Evolutionary conservation across 1,140 invertebrate genomes (phyloP).

Genomic region (Diorhabda elongata): DNA sequence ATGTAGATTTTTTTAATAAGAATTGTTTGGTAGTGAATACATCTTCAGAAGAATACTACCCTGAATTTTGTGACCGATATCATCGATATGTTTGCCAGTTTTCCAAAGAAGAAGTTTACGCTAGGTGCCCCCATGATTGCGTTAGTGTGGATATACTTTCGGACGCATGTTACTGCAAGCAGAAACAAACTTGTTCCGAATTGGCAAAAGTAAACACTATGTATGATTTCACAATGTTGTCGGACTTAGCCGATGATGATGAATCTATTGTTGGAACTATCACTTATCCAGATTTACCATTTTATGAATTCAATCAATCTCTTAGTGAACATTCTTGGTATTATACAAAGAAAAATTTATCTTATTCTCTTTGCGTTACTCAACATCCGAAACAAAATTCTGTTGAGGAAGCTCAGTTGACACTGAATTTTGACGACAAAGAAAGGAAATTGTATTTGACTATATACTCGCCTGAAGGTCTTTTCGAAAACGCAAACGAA

Average conservation of each 20-base stretch:
- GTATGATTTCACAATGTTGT: conserved; percentile 16
- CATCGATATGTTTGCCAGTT: conserved; percentile 9
- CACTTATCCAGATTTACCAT: neutral
- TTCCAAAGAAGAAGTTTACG: neutral
- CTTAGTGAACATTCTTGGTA: neutral
- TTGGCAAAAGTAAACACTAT: conserved; percentile 14
- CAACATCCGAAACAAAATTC: neutral
- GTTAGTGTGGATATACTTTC: conserved; percentile 14
- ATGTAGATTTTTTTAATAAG: conserved; percentile 1
- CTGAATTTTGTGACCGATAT: conserved; percentile 10
- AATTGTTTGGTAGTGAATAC: conserved; percentile 18
- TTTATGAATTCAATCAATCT: conserved; percentile 4
- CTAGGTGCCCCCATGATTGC: conserved; percentile 26
- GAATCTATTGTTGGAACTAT: conserved; percentile 14
- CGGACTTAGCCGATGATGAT: conserved; percentile 16
- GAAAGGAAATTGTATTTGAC: conserved; percentile 26
- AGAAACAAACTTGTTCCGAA: conserved; percentile 1
- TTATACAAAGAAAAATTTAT: conserved; percentile 5
- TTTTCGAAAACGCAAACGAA: conserved; percentile 19
- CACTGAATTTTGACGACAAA: conserved; percentile 28
- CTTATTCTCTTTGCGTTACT: neutral
- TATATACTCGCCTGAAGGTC: conserved; percentile 33
- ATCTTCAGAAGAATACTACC: neutral
- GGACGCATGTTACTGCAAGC: conserved; percentile 30
- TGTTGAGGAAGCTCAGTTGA: conserved; percentile 8